These are phyloP conservation scores for Amphipoea lucens DNA, from an alignment of 2,888 invertebrate species.

Conservation along the genomic window DNA sequence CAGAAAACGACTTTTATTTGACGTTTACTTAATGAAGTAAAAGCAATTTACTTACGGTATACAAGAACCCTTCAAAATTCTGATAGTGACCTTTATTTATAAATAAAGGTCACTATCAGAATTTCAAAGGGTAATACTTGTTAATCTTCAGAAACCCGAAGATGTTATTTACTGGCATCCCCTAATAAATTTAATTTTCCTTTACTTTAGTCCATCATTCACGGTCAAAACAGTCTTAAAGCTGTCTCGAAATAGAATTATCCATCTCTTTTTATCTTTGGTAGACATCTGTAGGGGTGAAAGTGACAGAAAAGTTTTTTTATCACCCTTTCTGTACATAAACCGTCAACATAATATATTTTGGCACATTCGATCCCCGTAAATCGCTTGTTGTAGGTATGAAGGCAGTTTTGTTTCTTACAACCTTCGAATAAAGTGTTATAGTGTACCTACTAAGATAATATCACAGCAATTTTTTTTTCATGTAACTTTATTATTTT, in stretches of 20 bases:
- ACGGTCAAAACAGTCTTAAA: slow-evolving; percentile 34
- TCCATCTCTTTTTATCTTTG: slow-evolving; percentile 27
- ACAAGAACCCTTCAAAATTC: slow-evolving; percentile 17
- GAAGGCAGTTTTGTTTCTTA: slow-evolving; percentile 66
- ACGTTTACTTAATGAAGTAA: slow-evolving; percentile 41
- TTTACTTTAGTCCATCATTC: slow-evolving; percentile 39
- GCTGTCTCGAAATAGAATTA: slow-evolving; percentile 42
- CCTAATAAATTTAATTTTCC: slow-evolving; percentile 48
- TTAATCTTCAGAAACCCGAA: slow-evolving; percentile 30
- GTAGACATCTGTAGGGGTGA: slow-evolving; percentile 10
- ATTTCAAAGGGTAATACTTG: neutral
- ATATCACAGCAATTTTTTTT: slow-evolving; percentile 6
- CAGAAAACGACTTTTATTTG: slow-evolving; percentile 45
- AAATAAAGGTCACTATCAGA: too few species aligned
- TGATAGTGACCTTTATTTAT: slow-evolving; percentile 39
- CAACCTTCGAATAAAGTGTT: slow-evolving; percentile 40
- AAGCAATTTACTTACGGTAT: slow-evolving; percentile 24
- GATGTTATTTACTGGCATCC: slow-evolving; percentile 36
- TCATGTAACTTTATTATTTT: neutral
- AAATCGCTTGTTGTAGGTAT: slow-evolving; percentile 70
- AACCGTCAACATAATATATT: slow-evolving; percentile 64
- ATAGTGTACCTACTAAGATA: neutral
- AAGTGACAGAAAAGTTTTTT: slow-evolving; percentile 53
- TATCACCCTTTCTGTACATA: slow-evolving; percentile 60
- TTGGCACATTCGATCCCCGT: slow-evolving; percentile 67